These are phyloP conservation scores for Dasyurus viverrinus DNA, from an alignment of 2,113 vertebrate genomes.

Conservation along the genomic window DNA sequence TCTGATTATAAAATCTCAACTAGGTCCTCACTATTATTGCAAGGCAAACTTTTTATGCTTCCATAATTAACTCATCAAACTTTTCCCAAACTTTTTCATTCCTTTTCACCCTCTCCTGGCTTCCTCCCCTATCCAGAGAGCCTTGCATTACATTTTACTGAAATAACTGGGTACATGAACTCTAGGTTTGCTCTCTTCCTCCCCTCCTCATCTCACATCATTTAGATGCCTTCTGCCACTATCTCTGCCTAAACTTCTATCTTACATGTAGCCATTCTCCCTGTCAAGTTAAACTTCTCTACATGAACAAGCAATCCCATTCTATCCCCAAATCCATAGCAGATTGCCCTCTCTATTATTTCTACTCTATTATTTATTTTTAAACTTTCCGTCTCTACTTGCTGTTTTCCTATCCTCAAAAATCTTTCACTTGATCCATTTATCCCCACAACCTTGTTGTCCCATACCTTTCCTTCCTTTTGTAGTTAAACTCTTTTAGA, in stretches of 20 bases:
- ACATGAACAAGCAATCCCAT: too few relatives aligned
- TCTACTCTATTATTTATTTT: not conserved
- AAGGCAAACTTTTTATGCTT: not conserved
- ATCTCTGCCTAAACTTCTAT: too few relatives aligned
- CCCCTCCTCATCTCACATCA: not conserved
- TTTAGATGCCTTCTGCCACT: not conserved
- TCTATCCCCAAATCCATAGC: too few relatives aligned
- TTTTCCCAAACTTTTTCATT: not conserved
- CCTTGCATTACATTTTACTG: not conserved
- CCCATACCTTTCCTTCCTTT: not conserved
- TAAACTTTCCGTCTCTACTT: not conserved
- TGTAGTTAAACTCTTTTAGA: not conserved
- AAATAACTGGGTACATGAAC: not conserved
- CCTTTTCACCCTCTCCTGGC: not conserved
- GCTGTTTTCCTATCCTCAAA: not conserved
- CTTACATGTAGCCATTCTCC: too few relatives aligned
- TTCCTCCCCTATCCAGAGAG: not conserved
- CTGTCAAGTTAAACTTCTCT: too few relatives aligned
- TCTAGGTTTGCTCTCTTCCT: not conserved
- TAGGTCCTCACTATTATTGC: not conserved
- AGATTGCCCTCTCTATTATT: not conserved
- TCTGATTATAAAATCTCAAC: not conserved
- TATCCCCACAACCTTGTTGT: not conserved
- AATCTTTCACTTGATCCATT: not conserved
- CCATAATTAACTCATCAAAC: not conserved